These are phyloP conservation scores for Scolanthus callimorphus DNA, from an alignment of 92 coral and sea anemone genomes.

Conservation along the genomic window DNA sequence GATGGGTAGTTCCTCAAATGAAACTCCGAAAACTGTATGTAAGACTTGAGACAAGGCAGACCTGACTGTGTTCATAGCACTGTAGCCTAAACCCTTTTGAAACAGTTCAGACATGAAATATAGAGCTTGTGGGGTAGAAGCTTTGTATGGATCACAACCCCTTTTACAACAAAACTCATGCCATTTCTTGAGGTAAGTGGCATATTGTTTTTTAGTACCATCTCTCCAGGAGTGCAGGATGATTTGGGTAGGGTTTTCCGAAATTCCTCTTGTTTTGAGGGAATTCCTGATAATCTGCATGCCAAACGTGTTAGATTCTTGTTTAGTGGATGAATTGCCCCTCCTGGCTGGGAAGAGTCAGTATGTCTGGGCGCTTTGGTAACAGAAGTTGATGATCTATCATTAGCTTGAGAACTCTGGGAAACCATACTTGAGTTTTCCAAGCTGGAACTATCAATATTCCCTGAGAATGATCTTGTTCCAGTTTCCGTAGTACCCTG, in stretches of 20 bases:
- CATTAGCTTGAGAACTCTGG: background rate
- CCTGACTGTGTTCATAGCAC: conserved; percentile 46
- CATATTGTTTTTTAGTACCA: conserved; percentile 29
- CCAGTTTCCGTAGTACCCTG: conserved; percentile 38
- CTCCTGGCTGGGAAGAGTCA: conserved; percentile 25
- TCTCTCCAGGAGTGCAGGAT: conserved; percentile 36
- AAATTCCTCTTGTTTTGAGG: conserved; percentile 39
- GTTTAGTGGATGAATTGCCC: conserved; percentile 34
- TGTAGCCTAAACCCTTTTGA: conserved; percentile 33
- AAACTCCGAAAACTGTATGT: conserved; percentile 30
- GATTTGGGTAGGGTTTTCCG: conserved; percentile 27
- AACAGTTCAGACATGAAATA: conserved; percentile 35
- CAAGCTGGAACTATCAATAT: conserved; percentile 31
- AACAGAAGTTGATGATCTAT: conserved; percentile 31
- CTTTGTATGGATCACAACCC: conserved; percentile 30
- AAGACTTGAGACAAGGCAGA: conserved; percentile 42
- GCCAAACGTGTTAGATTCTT: conserved; percentile 34
- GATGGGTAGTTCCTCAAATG: conserved; percentile 29
- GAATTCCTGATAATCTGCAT: conserved; percentile 55
- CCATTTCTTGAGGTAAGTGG: conserved; percentile 29
- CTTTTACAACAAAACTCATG: conserved; percentile 6
- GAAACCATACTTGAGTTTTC: conserved; percentile 24
- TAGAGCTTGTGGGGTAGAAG: conserved; percentile 30
- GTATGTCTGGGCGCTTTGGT: conserved; percentile 9
- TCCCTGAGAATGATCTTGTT: conserved; percentile 46